These are phyloP conservation scores for Pangasius krempfi DNA, from an alignment of 2,797 vertebrate genomes.

Conservation along the genomic window DNA sequence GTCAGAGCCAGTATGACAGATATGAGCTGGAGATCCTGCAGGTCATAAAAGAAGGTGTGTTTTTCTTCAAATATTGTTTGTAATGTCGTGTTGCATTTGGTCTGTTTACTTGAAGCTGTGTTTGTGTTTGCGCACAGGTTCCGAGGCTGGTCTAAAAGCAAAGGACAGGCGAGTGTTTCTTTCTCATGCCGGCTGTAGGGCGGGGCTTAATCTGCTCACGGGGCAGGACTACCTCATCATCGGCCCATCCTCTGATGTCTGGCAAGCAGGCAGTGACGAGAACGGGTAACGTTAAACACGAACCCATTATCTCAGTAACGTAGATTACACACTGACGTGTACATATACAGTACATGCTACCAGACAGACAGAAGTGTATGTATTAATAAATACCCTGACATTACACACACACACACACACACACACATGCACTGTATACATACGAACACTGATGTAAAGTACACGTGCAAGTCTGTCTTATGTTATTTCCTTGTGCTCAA, in stretches of 20 bases:
- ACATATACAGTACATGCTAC: neutral
- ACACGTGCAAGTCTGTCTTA: too few species aligned
- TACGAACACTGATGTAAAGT: too few species aligned
- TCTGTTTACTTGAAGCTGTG: neutral
- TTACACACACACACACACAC: too few species aligned
- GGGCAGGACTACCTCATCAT: slow-evolving; percentile 74
- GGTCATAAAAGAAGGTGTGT: slow-evolving; percentile 73
- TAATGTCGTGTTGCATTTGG: neutral
- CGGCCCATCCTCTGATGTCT: slow-evolving; percentile 67
- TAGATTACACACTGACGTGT: neutral
- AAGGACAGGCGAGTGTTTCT: slow-evolving; percentile 70
- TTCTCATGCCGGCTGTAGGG: slow-evolving; percentile 73
- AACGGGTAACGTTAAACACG: slow-evolving; percentile 57
- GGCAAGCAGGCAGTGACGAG: slow-evolving; percentile 62
- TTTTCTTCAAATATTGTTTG: neutral
- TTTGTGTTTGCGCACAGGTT: slow-evolving; percentile 57
- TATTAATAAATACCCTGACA: neutral
- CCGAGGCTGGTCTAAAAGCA: slow-evolving; percentile 62
- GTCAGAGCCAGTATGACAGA: slow-evolving; percentile 71
- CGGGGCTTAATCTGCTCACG: slow-evolving; percentile 59
- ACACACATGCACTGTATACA: too few species aligned
- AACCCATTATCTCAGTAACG: neutral
- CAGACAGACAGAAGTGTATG: neutral
- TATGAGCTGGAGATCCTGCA: slow-evolving; percentile 73
- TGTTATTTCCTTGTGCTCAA: too few species aligned